These are phyloP conservation scores for Etheostoma perlongum DNA, from an alignment of 2,797 vertebrate species.

Conservation along the genomic window DNA sequence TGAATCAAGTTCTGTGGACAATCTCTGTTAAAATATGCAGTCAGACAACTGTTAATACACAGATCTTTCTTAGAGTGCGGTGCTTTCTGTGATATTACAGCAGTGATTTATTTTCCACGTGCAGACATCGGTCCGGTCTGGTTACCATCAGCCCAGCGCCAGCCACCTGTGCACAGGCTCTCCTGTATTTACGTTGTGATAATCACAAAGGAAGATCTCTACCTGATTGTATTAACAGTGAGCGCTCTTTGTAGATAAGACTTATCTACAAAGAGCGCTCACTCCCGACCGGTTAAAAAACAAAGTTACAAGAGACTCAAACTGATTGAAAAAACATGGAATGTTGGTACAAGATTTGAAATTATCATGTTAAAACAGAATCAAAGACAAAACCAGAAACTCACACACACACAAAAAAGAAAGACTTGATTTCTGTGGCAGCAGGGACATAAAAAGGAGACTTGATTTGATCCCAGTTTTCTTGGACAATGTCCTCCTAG, in stretches of 20 bases:
- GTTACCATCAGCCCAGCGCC: constrained; percentile 53
- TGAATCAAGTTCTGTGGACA: no score
- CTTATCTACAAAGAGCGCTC: constrained; percentile 63
- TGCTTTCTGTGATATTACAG: constrained; percentile 34
- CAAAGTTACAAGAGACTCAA: constrained; percentile 42
- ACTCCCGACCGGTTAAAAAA: constrained; percentile 42
- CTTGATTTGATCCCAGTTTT: constrained; percentile 37
- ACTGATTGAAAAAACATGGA: constrained; percentile 46
- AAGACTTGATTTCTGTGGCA: constrained; percentile 5
- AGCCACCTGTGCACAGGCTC: constrained; percentile 58
- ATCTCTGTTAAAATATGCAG: no score
- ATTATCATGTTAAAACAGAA: constrained; percentile 49
- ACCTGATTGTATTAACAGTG: constrained; percentile 35
- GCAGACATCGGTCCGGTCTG: constrained; percentile 48
- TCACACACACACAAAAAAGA: background rate
- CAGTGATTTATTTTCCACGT: constrained; percentile 36
- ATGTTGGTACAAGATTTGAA: constrained; percentile 44
- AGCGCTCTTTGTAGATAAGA: constrained; percentile 14
- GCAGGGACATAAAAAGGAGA: constrained; percentile 11
- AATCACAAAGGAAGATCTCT: constrained; percentile 55
- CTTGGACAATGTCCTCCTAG: constrained; percentile 55
- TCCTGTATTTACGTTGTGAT: constrained; percentile 60
- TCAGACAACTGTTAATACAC: no score
- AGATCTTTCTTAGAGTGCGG: no score
- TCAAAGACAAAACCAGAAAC: constrained; percentile 36